A percentile compares a stretch with the other conserved stretches of the same genome.
phyloP scores from a whole-genome alignment of 2,888 invertebrate genomes.

The Esperia sulphurella region DNA sequence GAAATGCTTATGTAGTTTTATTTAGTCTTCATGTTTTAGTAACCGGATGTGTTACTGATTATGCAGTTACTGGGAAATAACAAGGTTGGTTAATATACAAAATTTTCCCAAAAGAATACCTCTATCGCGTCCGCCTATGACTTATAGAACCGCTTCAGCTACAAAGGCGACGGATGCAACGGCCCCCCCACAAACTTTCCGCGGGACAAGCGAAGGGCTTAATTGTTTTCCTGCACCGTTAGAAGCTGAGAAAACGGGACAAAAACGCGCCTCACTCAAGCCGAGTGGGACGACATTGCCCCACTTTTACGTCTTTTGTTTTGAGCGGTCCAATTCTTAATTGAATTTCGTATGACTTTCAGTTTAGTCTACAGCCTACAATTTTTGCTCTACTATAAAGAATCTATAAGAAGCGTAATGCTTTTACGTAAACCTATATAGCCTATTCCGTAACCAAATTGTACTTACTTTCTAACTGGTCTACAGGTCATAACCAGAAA shows the following conservation, averaged over 20 bases:
- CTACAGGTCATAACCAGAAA: too few relatives aligned
- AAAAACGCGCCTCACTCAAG: conserved; percentile 36
- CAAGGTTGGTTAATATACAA: not conserved
- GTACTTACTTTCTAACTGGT: too few relatives aligned
- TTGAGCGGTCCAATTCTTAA: conserved; percentile 60
- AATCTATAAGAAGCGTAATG: too few relatives aligned
- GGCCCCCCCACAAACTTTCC: conserved; percentile 55
- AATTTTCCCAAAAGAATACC: too few relatives aligned
- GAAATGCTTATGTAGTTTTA: too few relatives aligned
- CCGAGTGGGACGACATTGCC: conserved; percentile 37
- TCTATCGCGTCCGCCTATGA: conserved; percentile 24
- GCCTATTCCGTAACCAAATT: too few relatives aligned
- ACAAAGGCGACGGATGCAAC: conserved; percentile 61
- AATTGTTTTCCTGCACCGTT: conserved; percentile 68
- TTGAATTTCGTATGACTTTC: conserved; percentile 32
- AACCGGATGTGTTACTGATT: too few relatives aligned
- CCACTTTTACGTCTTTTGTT: conserved; percentile 51
- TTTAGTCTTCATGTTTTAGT: too few relatives aligned
- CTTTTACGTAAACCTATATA: too few relatives aligned
- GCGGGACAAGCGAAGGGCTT: conserved; percentile 64
- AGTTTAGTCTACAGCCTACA: not conserved
- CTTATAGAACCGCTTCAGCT: conserved; percentile 33
- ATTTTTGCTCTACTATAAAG: too few relatives aligned
- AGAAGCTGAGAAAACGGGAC: conserved; percentile 54
- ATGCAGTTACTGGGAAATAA: too few relatives aligned